A percentile compares a stretch with the other conserved stretches of the same genome.
These are phyloP conservation scores for Plecturocebus donacophilus DNA, from an alignment of 2,113 vertebrate genomes.

Conservation along the genomic window DNA sequence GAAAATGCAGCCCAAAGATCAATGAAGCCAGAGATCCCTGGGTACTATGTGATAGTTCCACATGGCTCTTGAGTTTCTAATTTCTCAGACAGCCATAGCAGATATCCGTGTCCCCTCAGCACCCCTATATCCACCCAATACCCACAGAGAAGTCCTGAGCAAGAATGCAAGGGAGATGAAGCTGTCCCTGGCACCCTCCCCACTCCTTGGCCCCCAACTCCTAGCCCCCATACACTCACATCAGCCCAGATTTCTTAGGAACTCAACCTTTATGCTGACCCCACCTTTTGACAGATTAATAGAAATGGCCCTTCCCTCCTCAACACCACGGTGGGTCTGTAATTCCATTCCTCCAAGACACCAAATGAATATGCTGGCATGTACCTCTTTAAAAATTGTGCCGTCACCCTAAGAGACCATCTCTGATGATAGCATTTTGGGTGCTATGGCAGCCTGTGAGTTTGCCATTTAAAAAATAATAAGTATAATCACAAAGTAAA, in stretches of 20 bases:
- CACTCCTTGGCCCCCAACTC: not conserved
- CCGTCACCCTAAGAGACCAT: not conserved
- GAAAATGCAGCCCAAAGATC: not conserved
- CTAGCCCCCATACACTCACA: not conserved
- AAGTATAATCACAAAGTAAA: not conserved
- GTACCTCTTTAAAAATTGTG: not conserved
- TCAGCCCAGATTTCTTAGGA: not conserved
- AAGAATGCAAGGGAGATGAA: not conserved
- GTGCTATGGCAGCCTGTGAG: not conserved
- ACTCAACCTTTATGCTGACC: not conserved
- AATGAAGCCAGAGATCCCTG: not conserved
- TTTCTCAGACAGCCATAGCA: not conserved
- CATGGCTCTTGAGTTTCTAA: not conserved
- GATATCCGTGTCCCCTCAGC: no score
- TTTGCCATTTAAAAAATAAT: not conserved
- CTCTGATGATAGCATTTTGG: not conserved
- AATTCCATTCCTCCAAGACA: not conserved
- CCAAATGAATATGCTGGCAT: not conserved
- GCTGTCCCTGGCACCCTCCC: not conserved
- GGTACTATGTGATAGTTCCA: not conserved
- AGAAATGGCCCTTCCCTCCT: not conserved
- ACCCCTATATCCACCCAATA: not conserved
- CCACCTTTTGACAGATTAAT: no score
- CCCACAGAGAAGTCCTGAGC: not conserved
- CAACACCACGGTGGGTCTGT: rapidly evolving